Evolutionary conservation across 2,797 vertebrate species (phyloP), one percentile per base, ranked within the genome.

Genomic region (Distichodus sexfasciatus): DNA sequence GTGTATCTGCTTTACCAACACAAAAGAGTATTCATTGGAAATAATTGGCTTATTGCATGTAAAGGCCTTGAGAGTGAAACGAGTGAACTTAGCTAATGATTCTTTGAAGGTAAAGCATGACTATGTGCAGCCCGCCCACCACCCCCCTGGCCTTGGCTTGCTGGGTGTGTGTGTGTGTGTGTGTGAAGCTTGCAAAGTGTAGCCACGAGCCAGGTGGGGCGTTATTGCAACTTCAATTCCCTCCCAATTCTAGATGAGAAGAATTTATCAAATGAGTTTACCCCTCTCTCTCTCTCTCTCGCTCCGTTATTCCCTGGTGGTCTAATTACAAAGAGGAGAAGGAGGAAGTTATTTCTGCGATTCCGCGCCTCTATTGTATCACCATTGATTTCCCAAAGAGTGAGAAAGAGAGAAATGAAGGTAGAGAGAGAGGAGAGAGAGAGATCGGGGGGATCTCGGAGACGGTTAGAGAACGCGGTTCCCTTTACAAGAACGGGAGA

Each of bases 281-380:
- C 14, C 26, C 44, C n/a, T 0, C 21, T 48, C 1, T 26, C 14
- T 48, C 51, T 21, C 29, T 35, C 4, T 55, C 15, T 55, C 8
- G 21, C 17, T 59, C 35, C 28, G 23, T 59, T 59, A 71, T 64
- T 74, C 71, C 63, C 63, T 38, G 12, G 44, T 67, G 68, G 73
- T 66, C 63, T 74, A 74, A 77, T 74, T 69, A 69, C 57, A 51
- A 41, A 53, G 68, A 68, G 61, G 54, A 77, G 54, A 69, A 66
- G 48, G 69, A 66, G 55, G 57, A 70, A 73, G 70, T 72, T 60
- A 57, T 72, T 72, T 72, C 71, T 57, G 51, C 35, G 65, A 69
- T 36, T 68, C 50, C 40, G 50, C 14, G 9, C 28, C 51, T 33
- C 28, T 36, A 36, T 36, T 55, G 31, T 55, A 55, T 43, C 12